Evolutionary conservation across 2,797 vertebrate genomes (phyloP).

Genomic region (Paratrypauchen microcephalus): DNA sequence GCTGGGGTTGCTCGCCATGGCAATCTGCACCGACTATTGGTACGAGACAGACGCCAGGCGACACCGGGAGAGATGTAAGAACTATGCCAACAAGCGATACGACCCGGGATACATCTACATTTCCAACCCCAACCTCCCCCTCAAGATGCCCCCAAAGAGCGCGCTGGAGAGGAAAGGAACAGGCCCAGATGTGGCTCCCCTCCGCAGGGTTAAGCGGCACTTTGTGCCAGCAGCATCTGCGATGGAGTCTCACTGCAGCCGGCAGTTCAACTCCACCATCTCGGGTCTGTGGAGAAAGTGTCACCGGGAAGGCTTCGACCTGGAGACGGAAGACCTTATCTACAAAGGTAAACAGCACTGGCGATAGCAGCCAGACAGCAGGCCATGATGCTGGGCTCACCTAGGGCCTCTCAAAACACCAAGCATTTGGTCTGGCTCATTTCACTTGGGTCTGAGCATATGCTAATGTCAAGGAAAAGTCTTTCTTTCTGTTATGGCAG

Average conservation of each 20-base stretch:
- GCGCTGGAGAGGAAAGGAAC: slow-evolving; percentile 56
- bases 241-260: slow-evolving; percentile 87
- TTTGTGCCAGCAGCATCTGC: slow-evolving; percentile 75
- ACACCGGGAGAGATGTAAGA: slow-evolving; percentile 88
- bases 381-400: slow-evolving; percentile 54
- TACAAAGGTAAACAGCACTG: slow-evolving; percentile 81
- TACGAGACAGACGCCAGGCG: slow-evolving; percentile 91
- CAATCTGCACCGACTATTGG: slow-evolving; percentile 92
- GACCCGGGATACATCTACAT: slow-evolving; percentile 92
- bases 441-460: not conserved
- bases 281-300: slow-evolving; percentile 91
- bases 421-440: not conserved
- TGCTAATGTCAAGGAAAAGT: not conserved
- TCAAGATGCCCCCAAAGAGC: slow-evolving; percentile 82
- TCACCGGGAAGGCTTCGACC: slow-evolving; percentile 87
- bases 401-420: slow-evolving; percentile 24
- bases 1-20: slow-evolving; percentile 86
- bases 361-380: slow-evolving; percentile 18
- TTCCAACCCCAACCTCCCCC: slow-evolving; percentile 87
- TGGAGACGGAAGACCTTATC: slow-evolving; percentile 90
- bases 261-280: slow-evolving; percentile 89
- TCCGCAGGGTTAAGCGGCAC: slow-evolving; percentile 65
- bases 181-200: slow-evolving; percentile 50
- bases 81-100: slow-evolving; percentile 87
- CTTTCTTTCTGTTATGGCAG: not conserved